These are phyloP conservation scores for Sylvilagus bachmani DNA, from an alignment of 2,113 vertebrate species.

Conservation along the genomic window DNA sequence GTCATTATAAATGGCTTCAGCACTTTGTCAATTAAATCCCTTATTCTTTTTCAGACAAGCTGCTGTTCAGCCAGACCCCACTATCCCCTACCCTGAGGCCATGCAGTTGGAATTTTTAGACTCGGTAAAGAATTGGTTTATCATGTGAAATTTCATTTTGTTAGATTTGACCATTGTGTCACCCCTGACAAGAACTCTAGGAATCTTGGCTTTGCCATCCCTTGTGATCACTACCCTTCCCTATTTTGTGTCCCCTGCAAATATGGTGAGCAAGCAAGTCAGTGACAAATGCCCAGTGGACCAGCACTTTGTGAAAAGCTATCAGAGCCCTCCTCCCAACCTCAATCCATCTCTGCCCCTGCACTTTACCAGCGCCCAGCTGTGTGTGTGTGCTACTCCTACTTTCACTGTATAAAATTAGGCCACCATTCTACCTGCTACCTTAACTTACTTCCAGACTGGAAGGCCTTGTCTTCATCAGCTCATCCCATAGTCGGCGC, in stretches of 20 bases:
- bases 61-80: constrained; percentile 19
- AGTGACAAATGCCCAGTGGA: constrained; percentile 53
- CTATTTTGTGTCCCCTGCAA: constrained; percentile 61
- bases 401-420: constrained; percentile 54
- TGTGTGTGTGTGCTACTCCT: constrained; percentile 43
- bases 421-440: background rate
- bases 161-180: constrained; percentile 44
- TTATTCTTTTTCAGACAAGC: constrained; percentile 49
- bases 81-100: background rate
- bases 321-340: constrained; percentile 21
- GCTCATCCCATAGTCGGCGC: constrained; percentile 89
- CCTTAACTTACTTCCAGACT: constrained; percentile 89
- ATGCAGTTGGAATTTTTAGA: constrained; percentile 38
- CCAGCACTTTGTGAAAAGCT: constrained; percentile 46
- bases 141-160: constrained; percentile 63
- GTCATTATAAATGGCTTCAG: constrained; percentile 51
- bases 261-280: constrained; percentile 57
- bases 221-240: constrained; percentile 47
- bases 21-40: constrained; percentile 5
- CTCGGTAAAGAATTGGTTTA: constrained; percentile 43
- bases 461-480: constrained; percentile 90
- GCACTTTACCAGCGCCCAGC: background rate
- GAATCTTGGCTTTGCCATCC: constrained; percentile 55
- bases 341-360: background rate
- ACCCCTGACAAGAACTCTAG: constrained; percentile 48